Conservation (phyloP, 2,797 vertebrate genomes). For the Mus caroli region DNA sequence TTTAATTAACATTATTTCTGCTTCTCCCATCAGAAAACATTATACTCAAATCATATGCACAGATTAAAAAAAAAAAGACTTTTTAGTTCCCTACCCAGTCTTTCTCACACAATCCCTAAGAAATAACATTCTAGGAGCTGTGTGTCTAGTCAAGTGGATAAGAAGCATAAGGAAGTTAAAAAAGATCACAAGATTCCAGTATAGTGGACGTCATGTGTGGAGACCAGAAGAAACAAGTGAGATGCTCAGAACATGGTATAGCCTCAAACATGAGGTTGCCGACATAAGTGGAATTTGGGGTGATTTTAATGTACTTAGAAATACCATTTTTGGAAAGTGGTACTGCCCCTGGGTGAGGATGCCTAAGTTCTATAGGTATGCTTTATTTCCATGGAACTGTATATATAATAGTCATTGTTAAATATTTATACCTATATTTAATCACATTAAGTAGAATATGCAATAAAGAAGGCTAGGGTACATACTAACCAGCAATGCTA, state of each 20-base stretch:
- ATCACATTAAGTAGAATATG: not conserved
- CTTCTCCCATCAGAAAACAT: not conserved
- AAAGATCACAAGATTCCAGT: not conserved
- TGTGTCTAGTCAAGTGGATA: not conserved
- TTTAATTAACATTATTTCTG: not conserved
- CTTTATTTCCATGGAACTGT: not conserved
- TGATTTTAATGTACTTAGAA: too few species aligned
- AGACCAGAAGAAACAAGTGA: not conserved
- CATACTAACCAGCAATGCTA: not conserved
- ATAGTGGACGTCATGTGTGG: not conserved
- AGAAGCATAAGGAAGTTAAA: not conserved
- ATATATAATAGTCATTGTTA: not conserved
- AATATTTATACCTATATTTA: not conserved
- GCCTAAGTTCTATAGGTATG: too few species aligned
- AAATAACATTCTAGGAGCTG: not conserved
- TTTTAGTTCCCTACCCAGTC: not conserved
- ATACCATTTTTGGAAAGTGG: too few species aligned
- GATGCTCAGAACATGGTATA: too few species aligned
- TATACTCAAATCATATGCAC: not conserved
- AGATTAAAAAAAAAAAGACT: too few species aligned
- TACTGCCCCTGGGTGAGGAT: too few species aligned
- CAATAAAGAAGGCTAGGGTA: not conserved
- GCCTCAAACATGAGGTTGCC: too few species aligned
- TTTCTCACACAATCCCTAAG: not conserved
- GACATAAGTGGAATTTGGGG: too few species aligned